These are phyloP conservation scores for Oncorhynchus kisutch DNA, from an alignment of 2,113 vertebrate species.

Conservation along the genomic window DNA sequence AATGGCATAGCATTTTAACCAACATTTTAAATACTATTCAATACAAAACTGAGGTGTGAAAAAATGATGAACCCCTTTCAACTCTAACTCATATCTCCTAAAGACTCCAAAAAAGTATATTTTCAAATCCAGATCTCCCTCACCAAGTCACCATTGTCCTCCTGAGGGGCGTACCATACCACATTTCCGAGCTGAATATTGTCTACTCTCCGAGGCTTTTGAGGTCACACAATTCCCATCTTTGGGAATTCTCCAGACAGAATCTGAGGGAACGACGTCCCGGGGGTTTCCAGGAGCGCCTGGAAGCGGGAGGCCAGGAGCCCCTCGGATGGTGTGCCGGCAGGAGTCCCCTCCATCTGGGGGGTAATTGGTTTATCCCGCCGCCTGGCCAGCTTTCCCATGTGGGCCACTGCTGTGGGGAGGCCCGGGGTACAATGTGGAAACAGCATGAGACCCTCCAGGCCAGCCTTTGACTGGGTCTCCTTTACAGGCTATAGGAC, in stretches of 20 bases:
- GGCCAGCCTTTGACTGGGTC: slow-evolving; percentile 50
- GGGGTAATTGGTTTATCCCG: slow-evolving; percentile 75
- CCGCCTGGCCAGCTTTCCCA: slow-evolving; percentile 72
- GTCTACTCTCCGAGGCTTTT: slow-evolving; percentile 50
- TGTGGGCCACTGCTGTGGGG: slow-evolving; percentile 75
- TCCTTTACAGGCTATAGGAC: slow-evolving; percentile 40
- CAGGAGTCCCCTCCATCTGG: slow-evolving; percentile 66
- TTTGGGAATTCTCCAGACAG: slow-evolving; percentile 59
- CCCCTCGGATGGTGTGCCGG: slow-evolving; percentile 46
- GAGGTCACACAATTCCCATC: slow-evolving; percentile 53
- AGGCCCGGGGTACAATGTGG: slow-evolving; percentile 71
- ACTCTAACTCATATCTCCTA: too few species aligned
- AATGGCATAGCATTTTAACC: too few species aligned
- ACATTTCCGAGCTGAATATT: slow-evolving; percentile 56
- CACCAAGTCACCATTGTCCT: slow-evolving; percentile 53
- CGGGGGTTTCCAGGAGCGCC: not conserved
- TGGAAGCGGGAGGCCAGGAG: not conserved
- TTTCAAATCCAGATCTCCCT: not conserved
- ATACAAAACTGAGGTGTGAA: too few species aligned
- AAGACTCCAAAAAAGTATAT: too few species aligned
- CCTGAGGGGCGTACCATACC: slow-evolving; percentile 54
- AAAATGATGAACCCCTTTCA: too few species aligned
- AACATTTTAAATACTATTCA: too few species aligned
- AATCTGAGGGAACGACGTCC: not conserved
- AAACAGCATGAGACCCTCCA: slow-evolving; percentile 70